phyloP scores from a whole-genome alignment of 2,888 invertebrate genomes.

The Oxyteleia sp. region DNA sequence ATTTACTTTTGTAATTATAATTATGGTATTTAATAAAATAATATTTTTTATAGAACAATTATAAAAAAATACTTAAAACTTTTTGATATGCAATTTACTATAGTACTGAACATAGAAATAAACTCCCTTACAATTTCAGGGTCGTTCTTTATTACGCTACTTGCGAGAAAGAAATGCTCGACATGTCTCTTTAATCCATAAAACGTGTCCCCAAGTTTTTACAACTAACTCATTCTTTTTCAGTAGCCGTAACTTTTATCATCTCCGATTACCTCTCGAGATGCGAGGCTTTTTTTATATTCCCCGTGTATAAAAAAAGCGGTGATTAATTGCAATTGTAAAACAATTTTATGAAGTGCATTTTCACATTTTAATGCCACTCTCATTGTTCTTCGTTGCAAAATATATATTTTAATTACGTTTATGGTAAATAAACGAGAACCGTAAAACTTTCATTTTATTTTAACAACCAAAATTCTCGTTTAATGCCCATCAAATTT shows the following conservation, averaged over 20 bases:
- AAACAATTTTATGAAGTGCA: conserved; percentile 7
- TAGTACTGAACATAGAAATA: too few species aligned
- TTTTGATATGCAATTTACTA: too few species aligned
- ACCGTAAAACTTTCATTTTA: conserved; percentile 10
- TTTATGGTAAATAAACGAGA: neutral
- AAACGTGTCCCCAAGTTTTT: too few species aligned
- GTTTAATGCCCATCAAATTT: neutral
- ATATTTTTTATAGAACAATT: too few species aligned
- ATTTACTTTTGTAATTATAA: too few species aligned
- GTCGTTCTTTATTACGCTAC: too few species aligned
- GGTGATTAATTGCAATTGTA: conserved; percentile 6
- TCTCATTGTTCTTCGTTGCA: conserved; percentile 9
- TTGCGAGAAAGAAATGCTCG: too few species aligned
- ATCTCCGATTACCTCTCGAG: neutral
- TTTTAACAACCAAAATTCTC: neutral
- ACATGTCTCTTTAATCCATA: too few species aligned
- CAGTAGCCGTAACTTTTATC: neutral
- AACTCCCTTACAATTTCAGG: too few species aligned
- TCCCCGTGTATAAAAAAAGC: neutral
- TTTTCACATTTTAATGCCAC: conserved; percentile 6
- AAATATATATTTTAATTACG: conserved; percentile 17
- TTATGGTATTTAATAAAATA: too few species aligned
- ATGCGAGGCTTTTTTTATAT: neutral
- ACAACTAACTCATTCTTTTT: neutral
- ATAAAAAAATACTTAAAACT: too few species aligned